Conservation (phyloP, 2,113 vertebrate genomes). For the Cyanocitta stelleri region DNA sequence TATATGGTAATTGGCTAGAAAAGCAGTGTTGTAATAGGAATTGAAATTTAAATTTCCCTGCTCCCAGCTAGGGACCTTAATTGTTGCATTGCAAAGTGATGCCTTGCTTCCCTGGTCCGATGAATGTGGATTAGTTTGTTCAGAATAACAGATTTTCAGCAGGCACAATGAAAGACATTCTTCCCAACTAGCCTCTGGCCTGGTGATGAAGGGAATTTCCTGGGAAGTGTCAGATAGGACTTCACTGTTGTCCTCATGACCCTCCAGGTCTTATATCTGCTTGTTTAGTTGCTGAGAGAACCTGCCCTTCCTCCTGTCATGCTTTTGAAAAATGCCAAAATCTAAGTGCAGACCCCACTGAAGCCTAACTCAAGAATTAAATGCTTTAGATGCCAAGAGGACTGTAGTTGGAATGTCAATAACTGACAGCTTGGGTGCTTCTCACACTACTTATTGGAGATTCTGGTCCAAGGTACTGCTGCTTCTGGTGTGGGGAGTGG, state of each 20-base stretch:
- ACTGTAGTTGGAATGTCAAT: neutral
- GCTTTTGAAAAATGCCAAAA: neutral
- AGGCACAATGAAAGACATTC: neutral
- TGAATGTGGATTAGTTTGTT: conserved; percentile 7
- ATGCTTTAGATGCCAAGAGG: neutral
- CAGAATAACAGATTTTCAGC: conserved; percentile 18
- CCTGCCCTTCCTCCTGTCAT: neutral
- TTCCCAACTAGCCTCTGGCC: neutral
- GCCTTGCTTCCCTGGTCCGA: neutral
- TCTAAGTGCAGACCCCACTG: neutral
- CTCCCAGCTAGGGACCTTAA: neutral
- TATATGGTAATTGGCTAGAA: neutral
- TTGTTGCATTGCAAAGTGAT: conserved; percentile 18
- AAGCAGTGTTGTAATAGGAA: conserved; percentile 2
- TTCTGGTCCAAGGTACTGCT: neutral
- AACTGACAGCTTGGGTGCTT: neutral
- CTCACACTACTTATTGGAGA: neutral
- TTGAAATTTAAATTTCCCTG: conserved; percentile 5
- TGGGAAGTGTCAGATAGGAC: neutral
- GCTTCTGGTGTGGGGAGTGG: neutral
- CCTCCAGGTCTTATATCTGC: neutral
- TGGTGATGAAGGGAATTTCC: neutral
- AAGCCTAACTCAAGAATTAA: neutral
- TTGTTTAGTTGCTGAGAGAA: neutral
- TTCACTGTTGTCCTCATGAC: neutral